Base-by-base conservation (phyloP, 2,888 invertebrate species). In the Drosophila emarginata region DNA sequence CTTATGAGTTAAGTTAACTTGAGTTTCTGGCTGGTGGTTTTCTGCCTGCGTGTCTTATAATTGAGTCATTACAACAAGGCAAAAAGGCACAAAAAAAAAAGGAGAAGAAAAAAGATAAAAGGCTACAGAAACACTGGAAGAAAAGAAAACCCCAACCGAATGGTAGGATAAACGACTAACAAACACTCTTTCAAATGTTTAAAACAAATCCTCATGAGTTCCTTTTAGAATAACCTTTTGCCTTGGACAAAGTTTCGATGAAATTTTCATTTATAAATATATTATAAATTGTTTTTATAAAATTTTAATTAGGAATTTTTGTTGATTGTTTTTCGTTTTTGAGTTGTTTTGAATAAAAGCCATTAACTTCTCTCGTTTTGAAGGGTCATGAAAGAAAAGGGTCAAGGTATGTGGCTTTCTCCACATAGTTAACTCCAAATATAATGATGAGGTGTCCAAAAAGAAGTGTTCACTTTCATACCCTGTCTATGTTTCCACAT, bases 31-130 rank as follows among this genome's bases (percentile, higher is more conserved):
- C 45, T 45, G 45, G 15, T 45, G 45, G 15, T 45, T 45, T 45
- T 53, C 67, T 26, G 64, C 61, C 85, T 84, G 79, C 86, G 88
- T 83, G 83, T 74, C 84, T 74, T 88, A 83, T 88, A 87, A 83
- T 88, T 87, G 80, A 87, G 82, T 83, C 86, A 84, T 86, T 85
- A 85, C 71, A 82, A 82, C 72, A 68, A 64, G 73, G 52, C 66
- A 67, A 63, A 77, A 67, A 67, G 63, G 52, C 60, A 63, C 26
- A 1, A 57, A 21, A 32, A 53, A 51, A 64, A 60, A 63, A 18
- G 50, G 7, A 51, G 37, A 58, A 57, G 53, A 71, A 53, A 50
- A 63, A 21, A 14, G 45, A 45, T 45, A 45, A 45, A 45, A 45
- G 45, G 45, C 45, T 21, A 9, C 32, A 4, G 4, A 45, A 45